phyloP scores from a whole-genome alignment of 2,797 vertebrate genomes.

The Diplodus puntazzo region DNA sequence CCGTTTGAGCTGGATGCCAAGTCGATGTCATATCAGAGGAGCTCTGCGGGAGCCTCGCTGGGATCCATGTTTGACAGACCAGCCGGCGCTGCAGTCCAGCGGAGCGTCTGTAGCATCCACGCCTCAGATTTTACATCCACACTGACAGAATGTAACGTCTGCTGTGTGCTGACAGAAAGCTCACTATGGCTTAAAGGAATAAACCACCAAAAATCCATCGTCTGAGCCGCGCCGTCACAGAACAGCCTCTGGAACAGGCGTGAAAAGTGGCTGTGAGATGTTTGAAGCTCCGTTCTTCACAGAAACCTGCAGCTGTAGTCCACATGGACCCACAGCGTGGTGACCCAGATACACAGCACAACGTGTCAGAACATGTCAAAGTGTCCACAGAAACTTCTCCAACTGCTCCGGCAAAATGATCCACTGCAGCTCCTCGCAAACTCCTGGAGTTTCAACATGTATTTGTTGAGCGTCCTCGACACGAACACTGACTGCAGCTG shows the following conservation, averaged over 20 bases:
- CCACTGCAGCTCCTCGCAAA: not conserved
- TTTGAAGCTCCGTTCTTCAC: slow-evolving; percentile 5
- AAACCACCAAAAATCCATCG: slow-evolving; percentile 3
- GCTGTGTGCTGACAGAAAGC: not conserved
- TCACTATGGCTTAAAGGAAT: not conserved
- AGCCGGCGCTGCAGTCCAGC: not conserved
- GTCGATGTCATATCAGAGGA: not conserved
- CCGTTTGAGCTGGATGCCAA: not conserved
- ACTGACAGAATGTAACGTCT: not conserved
- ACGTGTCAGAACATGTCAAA: not conserved
- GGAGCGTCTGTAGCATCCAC: not conserved
- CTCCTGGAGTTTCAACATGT: not conserved
- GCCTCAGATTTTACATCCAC: not conserved
- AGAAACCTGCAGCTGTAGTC: not conserved
- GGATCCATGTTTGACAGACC: slow-evolving; percentile 12
- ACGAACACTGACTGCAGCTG: not conserved
- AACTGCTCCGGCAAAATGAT: not conserved
- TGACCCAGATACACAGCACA: slow-evolving; percentile 14
- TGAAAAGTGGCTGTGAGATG: slow-evolving; percentile 2
- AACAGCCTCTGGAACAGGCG: not conserved
- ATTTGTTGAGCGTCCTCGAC: not conserved
- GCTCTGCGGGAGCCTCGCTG: not conserved
- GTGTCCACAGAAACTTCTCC: not conserved
- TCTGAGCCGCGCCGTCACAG: not conserved
- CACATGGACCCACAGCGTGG: not conserved